Evolutionary conservation across 2,797 vertebrate species (phyloP).

Genomic region (Helarctos malayanus): DNA sequence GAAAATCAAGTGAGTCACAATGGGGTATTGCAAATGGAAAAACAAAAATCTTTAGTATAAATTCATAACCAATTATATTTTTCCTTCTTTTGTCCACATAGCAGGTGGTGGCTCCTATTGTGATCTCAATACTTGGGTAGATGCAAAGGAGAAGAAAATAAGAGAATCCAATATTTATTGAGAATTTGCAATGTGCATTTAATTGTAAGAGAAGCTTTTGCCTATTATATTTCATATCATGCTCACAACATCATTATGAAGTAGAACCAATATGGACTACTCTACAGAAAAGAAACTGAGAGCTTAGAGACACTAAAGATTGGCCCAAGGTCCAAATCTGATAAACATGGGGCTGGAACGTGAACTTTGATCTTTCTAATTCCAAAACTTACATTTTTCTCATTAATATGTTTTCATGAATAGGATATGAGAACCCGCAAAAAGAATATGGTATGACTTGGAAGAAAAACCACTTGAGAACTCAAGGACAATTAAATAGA

Average conservation of each 20-base stretch:
- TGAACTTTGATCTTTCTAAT: not conserved
- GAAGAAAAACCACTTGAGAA: not conserved
- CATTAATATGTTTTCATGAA: slow-evolving; percentile 20
- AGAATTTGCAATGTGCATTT: not conserved
- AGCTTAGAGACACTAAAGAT: not conserved
- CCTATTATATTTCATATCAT: not conserved
- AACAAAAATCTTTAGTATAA: slow-evolving; percentile 61
- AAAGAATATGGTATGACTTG: not conserved
- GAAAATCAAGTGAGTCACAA: slow-evolving; percentile 82
- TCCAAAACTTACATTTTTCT: not conserved
- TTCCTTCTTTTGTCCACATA: slow-evolving; percentile 24
- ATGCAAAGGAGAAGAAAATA: slow-evolving; percentile 4
- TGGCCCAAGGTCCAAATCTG: not conserved
- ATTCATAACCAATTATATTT: slow-evolving; percentile 68
- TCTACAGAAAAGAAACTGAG: not conserved
- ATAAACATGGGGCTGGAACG: not conserved
- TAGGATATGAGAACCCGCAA: not conserved
- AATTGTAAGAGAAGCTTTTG: not conserved
- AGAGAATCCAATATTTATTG: not conserved
- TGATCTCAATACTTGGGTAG: not conserved
- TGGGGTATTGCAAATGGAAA: slow-evolving; percentile 66
- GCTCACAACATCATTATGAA: not conserved
- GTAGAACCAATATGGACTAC: not conserved
- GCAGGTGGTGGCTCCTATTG: not conserved
- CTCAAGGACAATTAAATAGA: not conserved